Base-by-base conservation (phyloP, 2,113 vertebrate genomes). In the Meleagris gallopavo region DNA sequence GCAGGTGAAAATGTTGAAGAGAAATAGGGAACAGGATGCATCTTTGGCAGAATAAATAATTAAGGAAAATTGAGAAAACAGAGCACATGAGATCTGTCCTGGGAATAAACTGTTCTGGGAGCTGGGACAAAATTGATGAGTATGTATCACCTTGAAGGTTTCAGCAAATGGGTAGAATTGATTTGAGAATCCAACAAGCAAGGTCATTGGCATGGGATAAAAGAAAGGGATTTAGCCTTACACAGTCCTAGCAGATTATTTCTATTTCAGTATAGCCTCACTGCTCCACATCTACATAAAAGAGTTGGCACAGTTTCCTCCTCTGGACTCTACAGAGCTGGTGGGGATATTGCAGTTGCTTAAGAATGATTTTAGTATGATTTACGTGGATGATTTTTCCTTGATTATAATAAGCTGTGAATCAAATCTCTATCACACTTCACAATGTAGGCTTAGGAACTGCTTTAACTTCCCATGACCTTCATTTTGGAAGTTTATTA, bases 91-190 rank as follows among this genome's bases (percentile, higher is more conserved):
- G 41, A 41, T 74, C 8, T n/a, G 40, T 17, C 30, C 30, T 24
- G 12, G 36, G 20, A 88, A 79, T 66, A 43, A 92, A 81, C 2
- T 20, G 7, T 40, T 11, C n/a, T n/a, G 64, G 27, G 29, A 73
- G 8, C 2, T 73, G 70, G 24, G 36, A 11, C 14, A 86, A 62
- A 83, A 66, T 36, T 30, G 38, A 57, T 43, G 41, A 36, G n/a
- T 52, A 2, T 1, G 25, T n/a, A 57, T 62, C 21, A 34, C 0
- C 1, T 0, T 16, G 27, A 79, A 88, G 14, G 38, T 48, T 19
- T 90, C 46, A 65, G 62, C 32, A 79, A 7, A 8, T 8, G 45
- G 10, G 11, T 46, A 34, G 46, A 75, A 94, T 14, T 71, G 65
- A 69, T 27, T 22, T 16, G 24, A 69, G 43, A 81, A 79, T 73